Evolutionary conservation across 2,797 vertebrate genomes (phyloP).

Genomic region (Malacoraja senta): DNA sequence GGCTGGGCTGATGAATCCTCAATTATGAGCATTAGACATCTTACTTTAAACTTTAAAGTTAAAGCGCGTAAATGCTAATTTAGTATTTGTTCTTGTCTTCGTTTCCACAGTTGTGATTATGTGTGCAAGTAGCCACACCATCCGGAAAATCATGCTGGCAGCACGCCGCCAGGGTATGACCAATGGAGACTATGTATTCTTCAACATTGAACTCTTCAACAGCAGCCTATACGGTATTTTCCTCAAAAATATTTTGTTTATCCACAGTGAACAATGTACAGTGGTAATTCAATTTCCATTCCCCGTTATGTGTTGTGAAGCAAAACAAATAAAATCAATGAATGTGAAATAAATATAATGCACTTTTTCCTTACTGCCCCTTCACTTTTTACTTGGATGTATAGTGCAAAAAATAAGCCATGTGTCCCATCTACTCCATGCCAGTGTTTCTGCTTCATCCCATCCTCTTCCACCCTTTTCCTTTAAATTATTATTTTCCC

Average conservation of each 20-base stretch:
- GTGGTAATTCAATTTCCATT: not conserved
- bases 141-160: constrained; percentile 85
- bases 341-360: constrained; percentile 4
- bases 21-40: not conserved
- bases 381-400: not conserved
- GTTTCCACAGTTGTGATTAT: constrained; percentile 81
- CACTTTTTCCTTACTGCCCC: not conserved
- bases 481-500: no score
- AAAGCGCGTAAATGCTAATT: not conserved
- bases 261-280: not conserved
- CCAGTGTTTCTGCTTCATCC: no score
- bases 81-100: constrained; percentile 43
- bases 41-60: no score
- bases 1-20: not conserved
- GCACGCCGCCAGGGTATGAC: constrained; percentile 79
- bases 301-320: constrained; percentile 33
- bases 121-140: constrained; percentile 76
- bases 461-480: no score
- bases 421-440: no score
- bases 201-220: constrained; percentile 97
- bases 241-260: not conserved
- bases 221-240: constrained; percentile 81
- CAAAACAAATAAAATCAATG: not conserved
- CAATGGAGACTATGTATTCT: constrained; percentile 77
- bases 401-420: no score